A percentile compares a stretch with the other conserved stretches of the same genome.
Conservation (phyloP, 2,888 invertebrate genomes). For the Odontomyia ornata region DNA sequence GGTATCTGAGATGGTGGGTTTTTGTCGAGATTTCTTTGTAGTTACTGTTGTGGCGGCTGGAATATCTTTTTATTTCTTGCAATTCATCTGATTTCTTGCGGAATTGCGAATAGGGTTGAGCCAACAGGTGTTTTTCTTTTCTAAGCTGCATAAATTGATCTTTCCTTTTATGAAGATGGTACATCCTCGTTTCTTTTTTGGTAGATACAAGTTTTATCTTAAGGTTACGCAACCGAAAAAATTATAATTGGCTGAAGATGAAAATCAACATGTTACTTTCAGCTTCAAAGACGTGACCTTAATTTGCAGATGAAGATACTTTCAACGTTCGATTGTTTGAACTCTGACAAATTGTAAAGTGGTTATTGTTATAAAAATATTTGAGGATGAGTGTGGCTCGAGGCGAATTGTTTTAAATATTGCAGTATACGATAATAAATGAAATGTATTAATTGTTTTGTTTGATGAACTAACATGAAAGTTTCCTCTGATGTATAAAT, state of each 20-base stretch:
- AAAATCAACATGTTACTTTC: constrained; percentile 3
- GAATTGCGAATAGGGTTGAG: not conserved
- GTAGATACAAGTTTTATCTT: not conserved
- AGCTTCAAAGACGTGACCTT: not conserved
- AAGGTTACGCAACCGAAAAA: not conserved
- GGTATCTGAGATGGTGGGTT: not conserved
- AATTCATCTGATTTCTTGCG: not conserved
- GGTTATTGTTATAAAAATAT: no score
- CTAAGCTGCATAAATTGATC: not conserved
- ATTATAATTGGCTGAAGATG: not conserved
- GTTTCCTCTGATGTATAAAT: no score
- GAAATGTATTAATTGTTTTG: no score
- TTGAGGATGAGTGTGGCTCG: no score
- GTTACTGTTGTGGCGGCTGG: no score
- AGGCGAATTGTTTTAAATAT: no score
- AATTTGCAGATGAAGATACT: not conserved
- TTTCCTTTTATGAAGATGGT: not conserved
- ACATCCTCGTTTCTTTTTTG: not conserved
- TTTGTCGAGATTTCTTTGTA: not conserved
- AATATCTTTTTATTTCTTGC: not conserved
- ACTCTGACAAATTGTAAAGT: not conserved
- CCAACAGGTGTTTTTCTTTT: not conserved
- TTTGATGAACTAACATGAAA: no score
- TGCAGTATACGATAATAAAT: no score
- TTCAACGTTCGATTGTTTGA: not conserved